Evolutionary conservation across 1,140 invertebrate species (phyloP).

Genomic region (Drosophila mayri): DNA sequence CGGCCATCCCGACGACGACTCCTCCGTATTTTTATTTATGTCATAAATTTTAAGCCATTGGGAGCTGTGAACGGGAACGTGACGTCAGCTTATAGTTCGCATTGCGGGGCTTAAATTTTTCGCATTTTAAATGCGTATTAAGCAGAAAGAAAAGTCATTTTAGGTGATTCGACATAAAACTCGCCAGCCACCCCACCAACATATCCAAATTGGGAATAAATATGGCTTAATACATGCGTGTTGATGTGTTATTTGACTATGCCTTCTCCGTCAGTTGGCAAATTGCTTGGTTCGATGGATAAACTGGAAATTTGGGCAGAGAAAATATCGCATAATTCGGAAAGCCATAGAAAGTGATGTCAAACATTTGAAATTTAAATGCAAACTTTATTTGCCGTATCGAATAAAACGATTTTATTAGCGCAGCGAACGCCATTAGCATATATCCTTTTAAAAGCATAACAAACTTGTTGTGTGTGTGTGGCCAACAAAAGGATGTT

Average conservation of each 20-base stretch:
- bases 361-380: constrained; percentile 31
- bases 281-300: constrained; percentile 34
- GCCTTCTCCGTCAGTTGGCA: constrained; percentile 7
- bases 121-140: constrained; percentile 63
- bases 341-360: constrained; percentile 32
- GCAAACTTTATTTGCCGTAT: constrained; percentile 20
- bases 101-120: constrained; percentile 61
- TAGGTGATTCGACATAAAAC: constrained; percentile 57
- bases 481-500: background rate
- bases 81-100: constrained; percentile 65
- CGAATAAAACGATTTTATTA: constrained; percentile 26
- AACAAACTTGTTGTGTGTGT: constrained; percentile 3
- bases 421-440: constrained; percentile 2
- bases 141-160: constrained; percentile 62
- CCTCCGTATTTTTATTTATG: constrained; percentile 77
- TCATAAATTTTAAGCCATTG: constrained; percentile 83
- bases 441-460: constrained; percentile 12
- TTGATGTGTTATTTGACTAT: constrained; percentile 34
- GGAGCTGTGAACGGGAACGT: constrained; percentile 74
- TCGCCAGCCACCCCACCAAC: constrained; percentile 1
- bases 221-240: constrained; percentile 50
- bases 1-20: constrained; percentile 30
- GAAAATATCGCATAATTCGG: constrained; percentile 25
- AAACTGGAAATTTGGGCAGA: constrained; percentile 20
- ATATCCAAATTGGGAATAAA: constrained; percentile 41